Evolutionary conservation across 1,140 invertebrate species (phyloP), one percentile per base, ranked within the genome.

Genomic region (Leptopilina boulardi): DNA sequence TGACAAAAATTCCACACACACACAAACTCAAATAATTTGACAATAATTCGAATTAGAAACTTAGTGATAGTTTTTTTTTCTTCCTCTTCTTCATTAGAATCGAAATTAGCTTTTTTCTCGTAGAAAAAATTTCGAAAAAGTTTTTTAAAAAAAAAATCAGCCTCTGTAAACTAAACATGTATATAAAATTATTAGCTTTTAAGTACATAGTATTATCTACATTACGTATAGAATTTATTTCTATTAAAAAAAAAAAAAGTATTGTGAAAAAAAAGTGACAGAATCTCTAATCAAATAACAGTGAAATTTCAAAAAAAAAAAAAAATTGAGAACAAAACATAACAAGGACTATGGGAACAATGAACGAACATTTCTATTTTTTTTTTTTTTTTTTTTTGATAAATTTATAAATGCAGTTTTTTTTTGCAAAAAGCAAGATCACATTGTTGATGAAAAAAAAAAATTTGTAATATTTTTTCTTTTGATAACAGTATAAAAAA

Each of bases 81-180:
- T n/a, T n/a, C n/a, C n/a, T n/a, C n/a, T n/a, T n/a, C n/a, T n/a
- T n/a, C n/a, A n/a, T 38, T 38, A 38, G 34, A 38, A 6, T 9
- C 34, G 34, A 38, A 47, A 15, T n/a, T n/a, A 13, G 13, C 42
- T 47, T 59, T 4, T 15, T 15, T 59, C 11, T 26, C 3, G 19
- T 1, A 2, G 5, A 1, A 2, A 59, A 59, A 59, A 30, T 10
- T 59, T 59, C 13, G 1, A 26, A 54, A 54, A 54, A 30, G 3
- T 8, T 70, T 38, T 11, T 70, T 30, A 15, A 70, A 38, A 38
- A 38, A 30, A 30, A 30, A 30, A 30, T 38, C 4, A 71, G n/a
- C 38, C 59, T 66, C 23, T 66, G 59, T 66, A 66, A 66, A 66
- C 59, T 66, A 30, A 66, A 66, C 6, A 30, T 66, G 59, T 66